Conservation (phyloP, 2,113 vertebrate species). For the Ciconia boyciana region DNA sequence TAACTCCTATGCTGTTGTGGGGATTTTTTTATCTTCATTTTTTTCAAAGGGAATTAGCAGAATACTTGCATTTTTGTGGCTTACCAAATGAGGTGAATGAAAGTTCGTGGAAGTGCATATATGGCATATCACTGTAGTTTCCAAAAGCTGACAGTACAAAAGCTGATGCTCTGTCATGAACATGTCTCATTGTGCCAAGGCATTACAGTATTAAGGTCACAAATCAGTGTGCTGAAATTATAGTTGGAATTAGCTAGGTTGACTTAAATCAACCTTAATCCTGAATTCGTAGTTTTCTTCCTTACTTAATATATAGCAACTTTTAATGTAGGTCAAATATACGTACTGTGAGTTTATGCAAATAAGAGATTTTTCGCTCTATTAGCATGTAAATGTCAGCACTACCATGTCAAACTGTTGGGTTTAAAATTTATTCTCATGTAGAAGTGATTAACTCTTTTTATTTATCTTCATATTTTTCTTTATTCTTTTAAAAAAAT, state of each 20-base stretch:
- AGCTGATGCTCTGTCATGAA: background rate
- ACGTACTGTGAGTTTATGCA: slow-evolving; percentile 23
- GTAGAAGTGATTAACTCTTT: background rate
- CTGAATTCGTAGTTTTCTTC: slow-evolving; percentile 11
- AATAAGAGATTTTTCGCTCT: background rate
- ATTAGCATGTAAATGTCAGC: background rate
- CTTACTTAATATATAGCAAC: background rate
- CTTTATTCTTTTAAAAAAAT: background rate
- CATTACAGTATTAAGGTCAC: slow-evolving; percentile 36
- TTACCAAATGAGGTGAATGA: background rate
- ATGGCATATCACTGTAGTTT: background rate
- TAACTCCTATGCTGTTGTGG: background rate
- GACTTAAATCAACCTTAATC: slow-evolving; percentile 13
- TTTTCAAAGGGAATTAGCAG: background rate
- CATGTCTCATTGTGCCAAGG: fast-evolving
- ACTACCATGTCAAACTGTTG: background rate
- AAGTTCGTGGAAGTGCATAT: background rate
- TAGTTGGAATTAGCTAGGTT: slow-evolving; percentile 16
- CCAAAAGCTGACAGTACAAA: background rate
- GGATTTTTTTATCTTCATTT: background rate
- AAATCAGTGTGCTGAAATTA: slow-evolving; percentile 7
- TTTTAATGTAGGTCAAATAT: slow-evolving; percentile 43
- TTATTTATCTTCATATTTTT: background rate
- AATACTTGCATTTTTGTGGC: background rate
- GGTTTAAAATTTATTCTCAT: background rate